Percentiles rank a stretch among this genome's conserved stretches.
phyloP scores from a whole-genome alignment of 2,888 invertebrate genomes.

The Cyclophora punctaria region DNA sequence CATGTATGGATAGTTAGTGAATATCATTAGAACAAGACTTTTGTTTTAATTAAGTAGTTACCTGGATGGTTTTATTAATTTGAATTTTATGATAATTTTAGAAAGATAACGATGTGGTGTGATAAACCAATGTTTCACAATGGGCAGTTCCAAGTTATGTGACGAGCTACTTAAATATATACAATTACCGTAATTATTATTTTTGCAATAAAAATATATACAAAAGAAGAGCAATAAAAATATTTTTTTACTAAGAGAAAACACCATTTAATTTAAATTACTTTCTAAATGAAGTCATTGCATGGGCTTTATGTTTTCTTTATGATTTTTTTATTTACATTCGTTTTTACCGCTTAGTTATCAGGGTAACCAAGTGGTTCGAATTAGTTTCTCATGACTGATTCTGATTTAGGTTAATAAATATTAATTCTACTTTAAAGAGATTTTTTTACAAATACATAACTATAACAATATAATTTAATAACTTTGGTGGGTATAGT shows the following conservation, averaged over 20 bases:
- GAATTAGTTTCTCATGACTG: too few species aligned
- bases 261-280: too few species aligned
- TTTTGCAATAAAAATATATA: constrained; percentile 19
- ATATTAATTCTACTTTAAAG: too few species aligned
- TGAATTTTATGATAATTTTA: constrained; percentile 31
- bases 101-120: constrained; percentile 25
- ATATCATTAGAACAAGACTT: constrained; percentile 24
- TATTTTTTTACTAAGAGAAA: constrained; percentile 9
- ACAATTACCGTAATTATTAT: constrained; percentile 13
- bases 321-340: too few species aligned
- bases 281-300: too few species aligned
- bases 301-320: too few species aligned
- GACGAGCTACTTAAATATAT: constrained; percentile 14
- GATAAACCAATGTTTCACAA: constrained; percentile 28
- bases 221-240: constrained; percentile 12
- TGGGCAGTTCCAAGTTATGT: constrained; percentile 23
- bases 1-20: constrained; percentile 26
- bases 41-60: constrained; percentile 30
- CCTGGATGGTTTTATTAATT: constrained; percentile 30
- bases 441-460: too few species aligned
- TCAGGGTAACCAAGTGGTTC: too few species aligned
- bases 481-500: too few species aligned
- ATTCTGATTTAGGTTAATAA: too few species aligned
- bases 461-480: too few species aligned
- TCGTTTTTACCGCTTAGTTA: too few species aligned